Percentiles rank a stretch among this genome's conserved stretches.
Conservation (phyloP, 2,797 vertebrate species). For the Champsocephalus gunnari region DNA sequence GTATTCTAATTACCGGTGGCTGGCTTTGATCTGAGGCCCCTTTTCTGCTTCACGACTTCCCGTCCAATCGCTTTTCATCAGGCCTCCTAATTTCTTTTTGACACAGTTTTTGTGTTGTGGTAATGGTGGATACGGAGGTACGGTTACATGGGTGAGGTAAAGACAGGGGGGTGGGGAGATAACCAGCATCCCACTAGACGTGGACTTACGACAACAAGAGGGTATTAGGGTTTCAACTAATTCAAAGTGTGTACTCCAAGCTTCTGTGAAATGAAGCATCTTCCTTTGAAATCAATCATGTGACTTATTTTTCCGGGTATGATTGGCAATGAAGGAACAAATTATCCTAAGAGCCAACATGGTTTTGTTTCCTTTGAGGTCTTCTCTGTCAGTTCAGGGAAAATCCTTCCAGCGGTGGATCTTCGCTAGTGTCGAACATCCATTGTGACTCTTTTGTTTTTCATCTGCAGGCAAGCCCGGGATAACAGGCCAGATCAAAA, state of each 20-base stretch:
- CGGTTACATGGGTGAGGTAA: slow-evolving; percentile 64
- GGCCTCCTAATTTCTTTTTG: slow-evolving; percentile 75
- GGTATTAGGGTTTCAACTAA: slow-evolving; percentile 74
- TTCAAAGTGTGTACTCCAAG: slow-evolving; percentile 71
- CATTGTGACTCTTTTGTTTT: slow-evolving; percentile 68
- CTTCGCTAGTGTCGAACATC: slow-evolving; percentile 60
- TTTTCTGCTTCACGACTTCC: slow-evolving; percentile 67
- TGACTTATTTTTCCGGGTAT: slow-evolving; percentile 8
- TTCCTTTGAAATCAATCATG: slow-evolving; percentile 53
- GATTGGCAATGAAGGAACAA: slow-evolving; percentile 11
- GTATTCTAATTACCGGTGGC: slow-evolving; percentile 80
- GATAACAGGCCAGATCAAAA: slow-evolving; percentile 69
- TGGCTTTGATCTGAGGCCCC: slow-evolving; percentile 79
- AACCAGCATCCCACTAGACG: slow-evolving; percentile 33
- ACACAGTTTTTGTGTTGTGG: slow-evolving; percentile 56
- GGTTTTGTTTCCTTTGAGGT: slow-evolving; percentile 47
- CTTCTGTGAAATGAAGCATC: slow-evolving; percentile 44
- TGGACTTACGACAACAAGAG: slow-evolving; percentile 22
- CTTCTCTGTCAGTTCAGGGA: slow-evolving; percentile 40
- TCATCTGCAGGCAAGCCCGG: slow-evolving; percentile 48
- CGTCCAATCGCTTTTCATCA: slow-evolving; percentile 79
- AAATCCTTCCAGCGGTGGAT: slow-evolving; percentile 57
- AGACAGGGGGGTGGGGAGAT: slow-evolving; percentile 50
- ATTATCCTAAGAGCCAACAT: neutral
- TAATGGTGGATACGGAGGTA: slow-evolving; percentile 64